Conservation (phyloP, 2,797 vertebrate genomes). For the Distichodus sexfasciatus region DNA sequence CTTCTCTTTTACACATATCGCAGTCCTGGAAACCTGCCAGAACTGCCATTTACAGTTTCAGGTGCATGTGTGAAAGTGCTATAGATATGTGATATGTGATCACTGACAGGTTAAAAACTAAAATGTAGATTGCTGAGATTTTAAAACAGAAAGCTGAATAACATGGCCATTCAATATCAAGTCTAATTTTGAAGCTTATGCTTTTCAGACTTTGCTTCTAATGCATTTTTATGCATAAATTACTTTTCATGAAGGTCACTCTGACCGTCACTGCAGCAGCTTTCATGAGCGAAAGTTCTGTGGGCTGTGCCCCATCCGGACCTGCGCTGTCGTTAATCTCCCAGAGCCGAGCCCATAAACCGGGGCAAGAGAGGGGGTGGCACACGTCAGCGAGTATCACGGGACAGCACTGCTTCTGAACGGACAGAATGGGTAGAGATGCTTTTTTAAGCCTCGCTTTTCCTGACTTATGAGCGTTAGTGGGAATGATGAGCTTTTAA, state of each 20-base stretch:
- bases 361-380: slow-evolving; percentile 14
- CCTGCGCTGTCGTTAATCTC: slow-evolving; percentile 29
- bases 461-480: slow-evolving; percentile 36
- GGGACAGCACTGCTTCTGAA: slow-evolving; percentile 20
- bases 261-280: slow-evolving; percentile 20
- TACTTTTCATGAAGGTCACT: slow-evolving; percentile 39
- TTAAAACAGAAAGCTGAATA: no score
- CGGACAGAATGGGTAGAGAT: slow-evolving; percentile 15
- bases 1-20: no score
- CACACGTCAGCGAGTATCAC: slow-evolving; percentile 15
- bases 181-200: no score
- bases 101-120: no score
- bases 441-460: slow-evolving; percentile 20
- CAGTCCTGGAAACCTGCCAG: no score
- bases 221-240: not conserved
- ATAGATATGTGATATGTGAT: no score
- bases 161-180: no score
- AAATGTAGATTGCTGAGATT: no score
- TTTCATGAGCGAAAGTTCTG: slow-evolving; percentile 29
- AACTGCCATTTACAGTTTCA: no score
- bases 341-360: slow-evolving; percentile 17
- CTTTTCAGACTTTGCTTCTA: not conserved
- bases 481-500: slow-evolving; percentile 37
- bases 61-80: no score
- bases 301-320: slow-evolving; percentile 8